These are phyloP conservation scores for Poeciliopsis turrubarensis DNA, from an alignment of 2,113 vertebrate species.

Conservation along the genomic window DNA sequence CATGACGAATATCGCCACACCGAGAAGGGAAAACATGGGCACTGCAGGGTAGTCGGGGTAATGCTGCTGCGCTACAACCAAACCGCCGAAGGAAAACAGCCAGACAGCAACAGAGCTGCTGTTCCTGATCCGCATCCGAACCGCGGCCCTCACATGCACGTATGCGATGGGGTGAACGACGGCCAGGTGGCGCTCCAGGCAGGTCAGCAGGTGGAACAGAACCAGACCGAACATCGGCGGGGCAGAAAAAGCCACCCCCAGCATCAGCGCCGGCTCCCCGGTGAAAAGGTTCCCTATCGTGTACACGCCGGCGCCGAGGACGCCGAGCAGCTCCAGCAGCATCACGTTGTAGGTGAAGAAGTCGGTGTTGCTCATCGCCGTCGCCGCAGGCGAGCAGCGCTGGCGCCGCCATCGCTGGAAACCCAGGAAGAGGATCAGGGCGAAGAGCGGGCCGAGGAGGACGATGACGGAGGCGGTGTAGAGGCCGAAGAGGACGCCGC, in stretches of 20 bases:
- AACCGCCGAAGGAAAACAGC: neutral
- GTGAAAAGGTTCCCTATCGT: fast-evolving
- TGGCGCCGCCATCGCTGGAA: neutral
- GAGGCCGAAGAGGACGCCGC: fast-evolving
- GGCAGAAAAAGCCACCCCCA: fast-evolving
- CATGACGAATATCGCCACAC: fast-evolving
- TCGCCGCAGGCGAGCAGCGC: neutral
- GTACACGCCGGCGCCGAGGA: neutral
- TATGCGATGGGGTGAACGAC: constrained; percentile 23
- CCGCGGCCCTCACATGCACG: neutral
- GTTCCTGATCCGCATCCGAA: constrained; percentile 25
- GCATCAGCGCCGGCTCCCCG: fast-evolving
- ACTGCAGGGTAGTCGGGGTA: neutral
- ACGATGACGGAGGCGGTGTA: neutral
- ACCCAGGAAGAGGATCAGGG: constrained; percentile 23
- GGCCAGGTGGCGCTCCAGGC: constrained; percentile 51
- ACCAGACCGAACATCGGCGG: neutral
- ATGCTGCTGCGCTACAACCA: fast-evolving
- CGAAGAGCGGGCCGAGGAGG: constrained; percentile 16
- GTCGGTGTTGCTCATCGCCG: constrained; percentile 13
- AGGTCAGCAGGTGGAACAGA: constrained; percentile 38
- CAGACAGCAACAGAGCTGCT: constrained; percentile 10
- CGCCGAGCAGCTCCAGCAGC: neutral
- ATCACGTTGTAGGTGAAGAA: constrained; percentile 38
- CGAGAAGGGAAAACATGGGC: fast-evolving